Evolutionary conservation across 2,113 vertebrate species (phyloP), one percentile per base, ranked within the genome.

Genomic region (Asarcornis scutulata): DNA sequence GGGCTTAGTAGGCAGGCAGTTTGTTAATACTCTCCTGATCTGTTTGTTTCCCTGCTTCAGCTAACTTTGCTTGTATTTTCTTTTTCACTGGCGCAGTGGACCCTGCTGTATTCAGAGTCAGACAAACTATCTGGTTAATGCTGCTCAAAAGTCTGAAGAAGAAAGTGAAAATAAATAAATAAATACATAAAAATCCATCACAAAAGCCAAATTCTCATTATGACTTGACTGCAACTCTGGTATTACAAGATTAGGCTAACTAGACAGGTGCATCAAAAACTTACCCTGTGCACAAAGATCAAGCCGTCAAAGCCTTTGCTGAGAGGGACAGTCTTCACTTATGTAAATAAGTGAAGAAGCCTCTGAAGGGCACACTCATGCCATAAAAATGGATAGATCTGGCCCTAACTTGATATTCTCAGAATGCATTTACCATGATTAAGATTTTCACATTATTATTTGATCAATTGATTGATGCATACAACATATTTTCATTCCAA

Each of bases 401-500:
- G 31, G 68, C 50, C 62, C 56, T 67, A 52, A 52, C 84, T 23
- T 92, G 81, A 79, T 84, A 92, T 88, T 92, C 58, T 78, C 38
- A 52, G n/a, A 89, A 71, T 76, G 50, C 13, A 77, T 94, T 96
- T 94, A 40, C 72, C 56, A 55, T 71, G 48, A 95, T 94, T 71
- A 95, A 94, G 85, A 93, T 91, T 94, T 95, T 83, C 86, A 79
- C 32, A 31, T 93, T 86, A 84, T 53, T 36, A 2, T 79, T 91
- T 94, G 85, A 92, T 91, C 91, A 94, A 92, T 63, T 96, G 91
- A 97, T 93, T 92, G 91, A 93, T 94, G 86, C 67, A 83, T 53
- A 62, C 1, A 11, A 82, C 84, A 40, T 72, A 73, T 87, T 93
- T 92, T 94, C 74, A 68, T 59, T 88, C 84, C 56, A 78, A 72